Base-by-base conservation (phyloP, 2,888 invertebrate genomes). In the Harpalus rubripes region DNA sequence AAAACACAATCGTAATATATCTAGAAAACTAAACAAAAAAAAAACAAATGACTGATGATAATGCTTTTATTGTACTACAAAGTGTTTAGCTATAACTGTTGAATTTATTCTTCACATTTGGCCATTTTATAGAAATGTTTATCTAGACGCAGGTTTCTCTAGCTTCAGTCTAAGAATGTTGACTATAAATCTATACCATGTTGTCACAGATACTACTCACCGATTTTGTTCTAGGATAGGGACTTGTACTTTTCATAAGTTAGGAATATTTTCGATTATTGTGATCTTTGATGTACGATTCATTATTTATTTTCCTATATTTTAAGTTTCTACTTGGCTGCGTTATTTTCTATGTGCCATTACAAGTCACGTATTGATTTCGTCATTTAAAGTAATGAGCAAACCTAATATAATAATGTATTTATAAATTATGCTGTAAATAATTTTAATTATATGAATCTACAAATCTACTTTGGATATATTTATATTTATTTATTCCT, bases 371-470 rank as follows among this genome's bases (percentile, higher is more conserved):
- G 8, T 83, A 56, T 44, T 61, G 22, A 84, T 76, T 84, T 84
- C 32, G 59, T 61, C 18, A 59, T 63, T 84, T 63, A 63, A 63
- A 39, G 84, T 84, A 78, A 84, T 84, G 84, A 52, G 78, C 78
- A 84, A 59, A 72, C 65, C 63, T 78, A 78, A 58, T 83, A 83
- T 72, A 68, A 83, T 72, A 68, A 84, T 84, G 61, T 83, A 84
- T 84, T 84, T 84, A 84, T 81, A 72, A 68, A 81, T 76, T 84
- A 78, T 84, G 78, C 84, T 84, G 84, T 84, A 84, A 84, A 84
- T 84, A 84, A 78, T 84, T 84, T 84, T 84, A 84, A 84, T 78
- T 84, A 84, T 84, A 74, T 74, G 72, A 74, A 44, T 74, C 41
- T 68, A 68, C 68, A 68, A 68, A 68, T 68, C 68, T 68, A 68